phyloP scores from a whole-genome alignment of 92 coral and sea anemone genomes.

The Porites evermanni region DNA sequence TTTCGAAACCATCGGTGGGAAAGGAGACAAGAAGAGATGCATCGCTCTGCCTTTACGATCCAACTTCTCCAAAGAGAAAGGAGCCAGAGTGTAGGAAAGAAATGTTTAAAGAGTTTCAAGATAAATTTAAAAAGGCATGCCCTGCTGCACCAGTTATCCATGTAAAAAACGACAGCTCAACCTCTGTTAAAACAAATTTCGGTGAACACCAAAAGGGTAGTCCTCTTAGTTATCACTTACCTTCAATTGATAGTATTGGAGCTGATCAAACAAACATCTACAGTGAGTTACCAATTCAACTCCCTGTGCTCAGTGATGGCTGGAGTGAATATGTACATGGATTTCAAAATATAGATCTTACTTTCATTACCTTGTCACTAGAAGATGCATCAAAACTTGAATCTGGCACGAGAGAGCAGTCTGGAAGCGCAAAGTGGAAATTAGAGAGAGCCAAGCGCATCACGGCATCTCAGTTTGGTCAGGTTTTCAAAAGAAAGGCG shows the following conservation, averaged over 20 bases:
- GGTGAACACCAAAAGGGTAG: slow-evolving; percentile 29
- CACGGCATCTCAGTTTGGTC: slow-evolving; percentile 44
- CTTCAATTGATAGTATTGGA: slow-evolving; percentile 33
- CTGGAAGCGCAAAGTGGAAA: slow-evolving; percentile 1
- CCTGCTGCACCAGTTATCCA: slow-evolving; percentile 31
- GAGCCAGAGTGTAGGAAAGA: background rate
- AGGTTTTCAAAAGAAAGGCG: slow-evolving; percentile 23
- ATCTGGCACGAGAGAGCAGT: slow-evolving; percentile 32
- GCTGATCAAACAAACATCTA: slow-evolving; percentile 19
- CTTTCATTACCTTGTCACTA: slow-evolving; percentile 31
- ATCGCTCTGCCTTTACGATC: slow-evolving; percentile 40
- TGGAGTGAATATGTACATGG: slow-evolving; percentile 47
- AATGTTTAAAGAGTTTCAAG: background rate
- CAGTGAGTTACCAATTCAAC: slow-evolving; percentile 23
- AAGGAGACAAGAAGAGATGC: slow-evolving; percentile 21
- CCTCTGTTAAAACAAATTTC: slow-evolving; percentile 19
- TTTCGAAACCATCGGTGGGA: slow-evolving; percentile 41
- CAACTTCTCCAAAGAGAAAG: slow-evolving; percentile 2
- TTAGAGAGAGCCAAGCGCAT: slow-evolving; percentile 43
- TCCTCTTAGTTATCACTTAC: slow-evolving; percentile 20
- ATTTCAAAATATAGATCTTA: slow-evolving; percentile 32
- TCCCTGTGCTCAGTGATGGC: slow-evolving; percentile 25
- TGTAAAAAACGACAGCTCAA: slow-evolving; percentile 14
- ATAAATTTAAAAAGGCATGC: slow-evolving; percentile 15
- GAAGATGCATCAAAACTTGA: slow-evolving; percentile 45